Evolutionary conservation across 1,140 invertebrate species (phyloP).

Genomic region (Phymastichus coffea): DNA sequence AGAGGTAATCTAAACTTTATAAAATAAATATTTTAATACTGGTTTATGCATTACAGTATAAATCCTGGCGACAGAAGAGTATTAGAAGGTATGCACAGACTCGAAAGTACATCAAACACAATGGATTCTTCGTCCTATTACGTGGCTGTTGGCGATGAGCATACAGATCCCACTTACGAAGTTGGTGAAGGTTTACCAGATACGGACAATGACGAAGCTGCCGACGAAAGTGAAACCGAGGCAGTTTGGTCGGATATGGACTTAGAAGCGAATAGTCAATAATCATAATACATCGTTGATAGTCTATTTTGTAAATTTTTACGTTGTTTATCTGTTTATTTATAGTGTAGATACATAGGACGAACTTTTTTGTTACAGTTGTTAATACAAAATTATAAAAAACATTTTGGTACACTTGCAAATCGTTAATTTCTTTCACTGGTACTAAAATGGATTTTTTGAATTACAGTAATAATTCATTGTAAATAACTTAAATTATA

Average conservation of each 20-base stretch:
- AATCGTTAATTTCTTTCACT: constrained; percentile 5
- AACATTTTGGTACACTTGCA: constrained; percentile 15
- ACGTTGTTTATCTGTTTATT: constrained; percentile 18
- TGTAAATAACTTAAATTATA: constrained; percentile 3
- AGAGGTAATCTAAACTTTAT: background rate
- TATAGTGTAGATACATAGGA: constrained; percentile 26
- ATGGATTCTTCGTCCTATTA: constrained; percentile 57
- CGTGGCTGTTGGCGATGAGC: constrained; percentile 57
- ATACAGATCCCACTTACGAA: constrained; percentile 62
- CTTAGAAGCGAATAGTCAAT: constrained; percentile 58
- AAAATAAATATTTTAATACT: background rate
- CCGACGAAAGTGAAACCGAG: constrained; percentile 64
- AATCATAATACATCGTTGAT: constrained; percentile 21
- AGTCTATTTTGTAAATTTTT: constrained; percentile 11
- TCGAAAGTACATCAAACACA: constrained; percentile 63
- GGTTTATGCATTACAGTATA: constrained; percentile 51
- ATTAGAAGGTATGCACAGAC: constrained; percentile 68
- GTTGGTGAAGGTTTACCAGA: constrained; percentile 57
- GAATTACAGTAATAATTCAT: background rate
- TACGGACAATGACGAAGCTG: constrained; percentile 57
- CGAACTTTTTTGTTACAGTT: constrained; percentile 26
- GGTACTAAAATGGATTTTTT: constrained; percentile 7
- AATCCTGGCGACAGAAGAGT: constrained; percentile 70
- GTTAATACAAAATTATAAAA: constrained; percentile 27
- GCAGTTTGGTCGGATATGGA: constrained; percentile 64